A percentile compares a stretch with the other conserved stretches of the same genome.
Conservation (phyloP, 1,140 invertebrate genomes). For the Apolygus lucorum region DNA sequence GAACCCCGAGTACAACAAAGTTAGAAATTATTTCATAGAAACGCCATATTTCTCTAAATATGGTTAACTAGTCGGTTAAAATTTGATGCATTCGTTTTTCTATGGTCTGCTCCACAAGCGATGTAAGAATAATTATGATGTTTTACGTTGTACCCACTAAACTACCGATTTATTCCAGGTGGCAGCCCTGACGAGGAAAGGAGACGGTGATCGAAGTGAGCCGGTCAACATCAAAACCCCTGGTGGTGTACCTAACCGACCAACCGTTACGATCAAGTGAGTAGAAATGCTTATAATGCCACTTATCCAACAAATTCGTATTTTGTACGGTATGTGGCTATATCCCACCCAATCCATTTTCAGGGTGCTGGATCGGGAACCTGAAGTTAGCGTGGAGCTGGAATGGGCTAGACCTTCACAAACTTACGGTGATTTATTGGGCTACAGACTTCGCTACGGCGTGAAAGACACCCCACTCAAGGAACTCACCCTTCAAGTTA, state of each 20-base stretch:
- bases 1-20: no score
- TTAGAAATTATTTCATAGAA: no score
- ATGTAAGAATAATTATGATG: no score
- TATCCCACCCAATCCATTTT: no score
- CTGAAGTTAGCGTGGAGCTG: constrained; percentile 74
- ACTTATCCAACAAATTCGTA: no score
- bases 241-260: constrained; percentile 83
- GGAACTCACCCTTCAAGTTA: constrained; percentile 42
- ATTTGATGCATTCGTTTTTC: no score
- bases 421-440: constrained; percentile 71
- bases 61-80: no score
- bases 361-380: constrained; percentile 71
- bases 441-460: constrained; percentile 76
- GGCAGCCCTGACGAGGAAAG: constrained; percentile 86
- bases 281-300: no score
- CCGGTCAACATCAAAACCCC: constrained; percentile 78
- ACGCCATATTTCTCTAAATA: no score
- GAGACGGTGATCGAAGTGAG: constrained; percentile 80
- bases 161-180: constrained; percentile 54
- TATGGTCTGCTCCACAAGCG: no score
- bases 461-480: constrained; percentile 68
- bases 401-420: constrained; percentile 81
- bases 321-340: no score
- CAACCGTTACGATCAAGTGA: constrained; percentile 77
- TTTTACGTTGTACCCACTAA: background rate